Evolutionary conservation across 2,113 vertebrate genomes (phyloP).

Genomic region (Phyllopteryx taeniolatus): DNA sequence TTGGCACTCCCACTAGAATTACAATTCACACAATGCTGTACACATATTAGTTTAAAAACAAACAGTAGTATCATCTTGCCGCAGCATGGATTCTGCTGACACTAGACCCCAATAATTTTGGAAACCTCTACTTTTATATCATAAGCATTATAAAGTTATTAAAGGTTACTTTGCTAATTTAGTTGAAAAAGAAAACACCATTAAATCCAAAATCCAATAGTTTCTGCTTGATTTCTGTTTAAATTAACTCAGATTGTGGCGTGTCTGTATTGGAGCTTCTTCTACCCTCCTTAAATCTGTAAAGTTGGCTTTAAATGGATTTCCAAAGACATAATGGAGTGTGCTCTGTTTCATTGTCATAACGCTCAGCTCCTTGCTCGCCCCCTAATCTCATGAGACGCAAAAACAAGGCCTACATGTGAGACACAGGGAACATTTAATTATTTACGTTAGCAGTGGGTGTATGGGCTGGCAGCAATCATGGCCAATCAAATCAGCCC

Average conservation of each 20-base stretch:
- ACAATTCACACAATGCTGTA: conserved; percentile 23
- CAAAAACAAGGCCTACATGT: conserved; percentile 13
- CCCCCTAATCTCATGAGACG: conserved; percentile 27
- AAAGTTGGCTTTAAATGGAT: conserved; percentile 27
- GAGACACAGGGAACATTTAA: neutral
- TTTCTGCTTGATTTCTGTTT: neutral
- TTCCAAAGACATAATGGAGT: conserved; percentile 21
- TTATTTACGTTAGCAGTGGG: conserved; percentile 33
- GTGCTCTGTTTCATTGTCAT: conserved; percentile 10
- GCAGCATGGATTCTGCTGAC: conserved; percentile 29
- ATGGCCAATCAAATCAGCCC: conserved; percentile 48
- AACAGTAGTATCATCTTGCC: conserved; percentile 26
- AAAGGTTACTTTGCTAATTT: conserved; percentile 17
- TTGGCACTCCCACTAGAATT: conserved; percentile 51
- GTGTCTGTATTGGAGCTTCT: conserved; percentile 2
- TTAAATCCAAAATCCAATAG: conserved; percentile 16
- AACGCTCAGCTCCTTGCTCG: conserved; percentile 15
- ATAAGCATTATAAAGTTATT: conserved; percentile 14
- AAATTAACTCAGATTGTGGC: conserved; percentile 1
- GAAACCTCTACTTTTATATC: conserved; percentile 4
- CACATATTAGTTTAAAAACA: conserved; percentile 33
- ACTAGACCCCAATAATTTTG: conserved; percentile 26
- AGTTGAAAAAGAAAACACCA: conserved; percentile 2
- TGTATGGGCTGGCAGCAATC: conserved; percentile 39
- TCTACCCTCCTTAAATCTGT: conserved; percentile 4